phyloP scores from a whole-genome alignment of 2,113 vertebrate genomes.

The Mesembrinibis cayennensis region DNA sequence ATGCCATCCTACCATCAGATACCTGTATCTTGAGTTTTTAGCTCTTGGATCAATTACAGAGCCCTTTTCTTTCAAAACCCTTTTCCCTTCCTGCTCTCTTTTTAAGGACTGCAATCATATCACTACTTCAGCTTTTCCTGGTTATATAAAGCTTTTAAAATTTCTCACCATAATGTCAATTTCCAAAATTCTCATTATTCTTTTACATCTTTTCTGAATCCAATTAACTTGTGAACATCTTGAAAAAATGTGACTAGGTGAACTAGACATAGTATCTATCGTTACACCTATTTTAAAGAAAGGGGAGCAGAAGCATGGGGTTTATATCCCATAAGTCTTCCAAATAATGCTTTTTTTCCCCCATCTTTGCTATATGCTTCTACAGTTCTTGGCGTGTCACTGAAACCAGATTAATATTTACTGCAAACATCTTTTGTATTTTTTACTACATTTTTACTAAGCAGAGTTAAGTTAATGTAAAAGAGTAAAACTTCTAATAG shows the following conservation, averaged over 20 bases:
- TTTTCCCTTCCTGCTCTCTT: neutral
- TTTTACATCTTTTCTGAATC: neutral
- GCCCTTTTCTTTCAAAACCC: neutral
- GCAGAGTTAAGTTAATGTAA: neutral
- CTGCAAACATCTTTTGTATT: neutral
- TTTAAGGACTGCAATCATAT: neutral
- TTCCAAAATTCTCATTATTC: neutral
- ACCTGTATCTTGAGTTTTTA: neutral
- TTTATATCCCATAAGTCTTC: neutral
- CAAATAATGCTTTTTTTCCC: neutral
- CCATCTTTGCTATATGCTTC: neutral
- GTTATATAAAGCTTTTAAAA: neutral
- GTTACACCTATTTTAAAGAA: neutral
- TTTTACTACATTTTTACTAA: neutral
- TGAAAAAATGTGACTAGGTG: neutral
- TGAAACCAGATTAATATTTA: neutral
- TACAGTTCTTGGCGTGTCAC: neutral
- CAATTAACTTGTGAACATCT: neutral
- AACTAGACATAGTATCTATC: neutral
- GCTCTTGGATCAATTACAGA: neutral
- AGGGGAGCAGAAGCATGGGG: neutral
- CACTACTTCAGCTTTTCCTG: neutral
- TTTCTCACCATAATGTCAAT: neutral
- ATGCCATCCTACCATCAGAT: neutral
- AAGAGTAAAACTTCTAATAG: neutral